Evolutionary conservation across 2,113 vertebrate species (phyloP).

Genomic region (Entelurus aequoreus): DNA sequence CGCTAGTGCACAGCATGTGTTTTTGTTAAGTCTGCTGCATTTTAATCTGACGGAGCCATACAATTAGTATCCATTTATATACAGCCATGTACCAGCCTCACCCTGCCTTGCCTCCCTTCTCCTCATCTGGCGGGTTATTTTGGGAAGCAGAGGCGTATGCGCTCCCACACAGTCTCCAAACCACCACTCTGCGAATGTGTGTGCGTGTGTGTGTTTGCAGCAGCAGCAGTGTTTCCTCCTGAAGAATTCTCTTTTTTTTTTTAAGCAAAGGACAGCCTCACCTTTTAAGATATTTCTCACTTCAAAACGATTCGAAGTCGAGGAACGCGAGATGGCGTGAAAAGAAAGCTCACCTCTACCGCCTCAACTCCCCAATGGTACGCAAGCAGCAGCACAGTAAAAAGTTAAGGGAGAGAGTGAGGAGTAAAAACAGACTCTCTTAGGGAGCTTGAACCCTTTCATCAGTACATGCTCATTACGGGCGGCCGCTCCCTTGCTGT

Average conservation of each 20-base stretch:
- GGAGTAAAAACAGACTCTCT: constrained; percentile 18
- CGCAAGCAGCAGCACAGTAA: background rate
- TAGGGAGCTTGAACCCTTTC: constrained; percentile 28
- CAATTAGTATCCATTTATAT: constrained; percentile 68
- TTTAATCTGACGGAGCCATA: constrained; percentile 50
- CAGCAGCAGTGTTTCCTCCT: constrained; percentile 9
- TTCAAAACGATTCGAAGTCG: background rate
- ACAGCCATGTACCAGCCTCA: constrained; percentile 45
- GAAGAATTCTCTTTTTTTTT: background rate
- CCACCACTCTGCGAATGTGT: constrained; percentile 38
- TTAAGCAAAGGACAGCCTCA: background rate
- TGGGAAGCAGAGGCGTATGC: constrained; percentile 49
- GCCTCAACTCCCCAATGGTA: background rate
- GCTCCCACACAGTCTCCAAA: constrained; percentile 59
- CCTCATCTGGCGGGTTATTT: constrained; percentile 63
- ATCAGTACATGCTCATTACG: constrained; percentile 52
- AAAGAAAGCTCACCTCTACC: background rate
- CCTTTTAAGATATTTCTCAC: background rate
- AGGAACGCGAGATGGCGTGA: background rate
- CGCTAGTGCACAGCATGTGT: constrained; percentile 8
- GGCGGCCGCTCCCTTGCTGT: constrained; percentile 39
- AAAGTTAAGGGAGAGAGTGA: background rate
- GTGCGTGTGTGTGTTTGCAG: constrained; percentile 4
- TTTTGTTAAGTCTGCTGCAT: constrained; percentile 19
- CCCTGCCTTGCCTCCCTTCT: constrained; percentile 56